Percentiles rank a stretch among this genome's conserved stretches.
Conservation (phyloP, 2,797 vertebrate genomes). For the Gila robusta region DNA sequence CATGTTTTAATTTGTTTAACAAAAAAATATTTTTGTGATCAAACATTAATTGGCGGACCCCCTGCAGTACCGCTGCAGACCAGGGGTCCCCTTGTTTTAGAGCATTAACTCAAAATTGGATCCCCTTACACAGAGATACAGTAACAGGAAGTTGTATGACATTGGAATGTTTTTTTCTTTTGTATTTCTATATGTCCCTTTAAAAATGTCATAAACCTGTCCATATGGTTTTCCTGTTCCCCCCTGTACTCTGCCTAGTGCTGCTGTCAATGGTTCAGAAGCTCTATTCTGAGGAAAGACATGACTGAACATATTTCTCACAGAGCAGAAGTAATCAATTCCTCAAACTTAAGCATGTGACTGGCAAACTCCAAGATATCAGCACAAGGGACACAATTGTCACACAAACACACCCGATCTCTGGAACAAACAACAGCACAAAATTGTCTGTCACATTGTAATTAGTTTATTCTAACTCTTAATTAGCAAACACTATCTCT, state of each 20-base stretch:
- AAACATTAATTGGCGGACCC: too few relatives aligned
- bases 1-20: too few relatives aligned
- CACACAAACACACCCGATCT: slow-evolving; percentile 13
- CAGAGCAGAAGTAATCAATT: slow-evolving; percentile 62
- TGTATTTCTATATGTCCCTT: neutral
- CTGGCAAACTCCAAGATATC: slow-evolving; percentile 64
- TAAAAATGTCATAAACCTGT: neutral
- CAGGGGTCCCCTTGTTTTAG: too few relatives aligned
- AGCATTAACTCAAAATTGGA: neutral
- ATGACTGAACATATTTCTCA: slow-evolving; percentile 71
- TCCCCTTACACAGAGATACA: too few relatives aligned
- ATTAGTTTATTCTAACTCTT: neutral
- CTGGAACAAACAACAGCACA: neutral
- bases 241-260: neutral
- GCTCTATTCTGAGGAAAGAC: slow-evolving; percentile 64
- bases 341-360: slow-evolving; percentile 76
- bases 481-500: neutral
- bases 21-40: too few relatives aligned
- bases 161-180: neutral
- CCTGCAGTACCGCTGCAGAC: too few relatives aligned
- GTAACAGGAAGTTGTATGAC: neutral
- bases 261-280: slow-evolving; percentile 12
- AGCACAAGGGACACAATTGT: slow-evolving; percentile 62
- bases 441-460: neutral
- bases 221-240: slow-evolving; percentile 7